Evolutionary conservation across 2,113 vertebrate species (phyloP).

Genomic region (Parotia lawesii): DNA sequence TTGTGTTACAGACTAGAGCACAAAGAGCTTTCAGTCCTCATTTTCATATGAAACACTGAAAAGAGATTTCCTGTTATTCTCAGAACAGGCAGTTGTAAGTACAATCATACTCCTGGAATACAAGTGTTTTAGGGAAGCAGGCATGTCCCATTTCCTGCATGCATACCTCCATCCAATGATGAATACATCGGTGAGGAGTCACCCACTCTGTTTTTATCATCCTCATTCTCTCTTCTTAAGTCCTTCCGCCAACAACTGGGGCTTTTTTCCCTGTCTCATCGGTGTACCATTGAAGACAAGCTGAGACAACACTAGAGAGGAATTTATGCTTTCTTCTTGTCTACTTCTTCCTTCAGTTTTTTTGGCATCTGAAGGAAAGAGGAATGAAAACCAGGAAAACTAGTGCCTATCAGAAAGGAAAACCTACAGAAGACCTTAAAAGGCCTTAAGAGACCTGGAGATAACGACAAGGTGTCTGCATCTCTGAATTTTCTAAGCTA

Average conservation of each 20-base stretch:
- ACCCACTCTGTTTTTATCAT: background rate
- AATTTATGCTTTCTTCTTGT: background rate
- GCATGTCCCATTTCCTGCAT: accelerated
- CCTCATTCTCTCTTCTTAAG: background rate
- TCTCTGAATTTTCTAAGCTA: background rate
- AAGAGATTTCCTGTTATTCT: background rate
- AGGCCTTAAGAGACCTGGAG: background rate
- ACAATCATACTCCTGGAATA: background rate
- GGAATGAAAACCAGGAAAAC: background rate
- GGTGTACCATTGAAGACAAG: background rate
- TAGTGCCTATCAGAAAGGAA: background rate
- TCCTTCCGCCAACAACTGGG: background rate
- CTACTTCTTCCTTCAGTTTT: background rate
- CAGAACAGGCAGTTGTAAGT: background rate
- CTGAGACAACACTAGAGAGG: background rate
- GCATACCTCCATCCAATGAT: background rate
- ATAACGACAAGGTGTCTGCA: background rate
- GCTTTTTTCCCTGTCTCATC: background rate
- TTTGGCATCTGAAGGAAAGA: background rate
- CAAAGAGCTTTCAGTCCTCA: background rate
- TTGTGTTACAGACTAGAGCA: background rate
- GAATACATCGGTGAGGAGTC: background rate
- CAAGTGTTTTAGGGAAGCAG: background rate
- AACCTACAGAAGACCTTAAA: background rate
- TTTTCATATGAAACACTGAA: background rate